These are phyloP conservation scores for Mus caroli DNA, from an alignment of 2,797 vertebrate species.

Conservation along the genomic window DNA sequence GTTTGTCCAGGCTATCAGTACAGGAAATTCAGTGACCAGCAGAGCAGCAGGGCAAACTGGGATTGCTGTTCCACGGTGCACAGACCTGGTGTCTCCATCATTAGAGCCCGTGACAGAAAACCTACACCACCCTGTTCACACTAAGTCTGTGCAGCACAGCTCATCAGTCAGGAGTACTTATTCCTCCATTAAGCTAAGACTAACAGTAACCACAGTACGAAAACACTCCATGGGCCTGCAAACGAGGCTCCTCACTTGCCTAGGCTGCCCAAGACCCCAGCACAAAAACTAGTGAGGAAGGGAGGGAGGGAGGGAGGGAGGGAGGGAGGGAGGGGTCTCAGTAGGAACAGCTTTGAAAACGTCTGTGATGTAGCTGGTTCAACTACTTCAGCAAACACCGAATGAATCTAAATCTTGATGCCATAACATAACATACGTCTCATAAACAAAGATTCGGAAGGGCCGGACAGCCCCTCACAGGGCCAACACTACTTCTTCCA, in stretches of 20 bases:
- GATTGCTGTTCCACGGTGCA: not conserved
- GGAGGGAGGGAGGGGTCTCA: not conserved
- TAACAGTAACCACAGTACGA: not conserved
- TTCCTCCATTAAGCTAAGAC: not conserved
- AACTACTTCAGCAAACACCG: not conserved
- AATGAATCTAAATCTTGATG: not conserved
- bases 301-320: not conserved
- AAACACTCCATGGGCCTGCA: not conserved
- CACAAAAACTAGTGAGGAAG: not conserved
- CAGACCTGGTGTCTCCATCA: not conserved
- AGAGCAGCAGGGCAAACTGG: not conserved
- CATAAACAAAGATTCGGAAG: conserved; percentile 62
- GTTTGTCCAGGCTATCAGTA: not conserved
- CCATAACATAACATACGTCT: not conserved
- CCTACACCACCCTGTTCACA: not conserved
- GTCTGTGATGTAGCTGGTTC: not conserved
- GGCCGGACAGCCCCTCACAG: conserved; percentile 29
- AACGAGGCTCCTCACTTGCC: not conserved
- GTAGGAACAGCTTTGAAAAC: not conserved
- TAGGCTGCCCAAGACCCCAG: not conserved
- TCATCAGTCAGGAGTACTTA: not conserved
- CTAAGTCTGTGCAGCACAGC: not conserved
- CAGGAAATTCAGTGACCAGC: not conserved
- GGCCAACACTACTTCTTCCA: conserved; percentile 3
- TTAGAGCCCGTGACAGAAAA: not conserved